These are phyloP conservation scores for Loris lydekkerianus DNA, from an alignment of 2,797 vertebrate genomes.

Conservation along the genomic window DNA sequence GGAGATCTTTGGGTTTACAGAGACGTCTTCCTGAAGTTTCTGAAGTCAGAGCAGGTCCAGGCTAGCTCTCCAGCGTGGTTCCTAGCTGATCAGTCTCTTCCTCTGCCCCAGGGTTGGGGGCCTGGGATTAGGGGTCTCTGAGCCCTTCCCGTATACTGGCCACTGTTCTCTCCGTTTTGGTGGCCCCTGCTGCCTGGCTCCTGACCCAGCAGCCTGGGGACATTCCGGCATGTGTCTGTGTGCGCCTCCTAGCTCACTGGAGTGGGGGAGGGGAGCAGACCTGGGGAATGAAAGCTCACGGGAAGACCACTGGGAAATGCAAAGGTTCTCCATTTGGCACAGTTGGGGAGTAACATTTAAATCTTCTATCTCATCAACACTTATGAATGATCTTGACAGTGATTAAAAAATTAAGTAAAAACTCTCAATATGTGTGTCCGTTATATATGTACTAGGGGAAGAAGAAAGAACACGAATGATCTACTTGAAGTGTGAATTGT, in stretches of 20 bases:
- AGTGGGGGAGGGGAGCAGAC: neutral
- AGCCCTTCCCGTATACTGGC: neutral
- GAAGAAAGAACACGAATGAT: neutral
- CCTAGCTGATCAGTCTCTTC: neutral
- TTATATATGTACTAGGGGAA: neutral
- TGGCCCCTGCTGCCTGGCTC: neutral
- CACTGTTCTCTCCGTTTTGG: neutral
- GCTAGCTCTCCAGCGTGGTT: fast-evolving
- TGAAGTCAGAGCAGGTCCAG: neutral
- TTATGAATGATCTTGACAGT: slow-evolving; percentile 48
- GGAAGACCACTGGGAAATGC: neutral
- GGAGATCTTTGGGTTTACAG: neutral
- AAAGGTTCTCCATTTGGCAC: neutral
- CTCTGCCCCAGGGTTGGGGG: neutral
- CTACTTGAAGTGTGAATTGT: neutral
- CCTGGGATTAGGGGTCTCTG: neutral
- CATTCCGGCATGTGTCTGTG: fast-evolving
- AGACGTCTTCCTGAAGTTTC: slow-evolving; percentile 10
- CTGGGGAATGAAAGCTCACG: neutral
- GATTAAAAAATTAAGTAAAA: slow-evolving; percentile 48
- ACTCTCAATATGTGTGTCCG: neutral
- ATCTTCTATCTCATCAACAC: slow-evolving; percentile 74
- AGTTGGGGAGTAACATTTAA: slow-evolving; percentile 53
- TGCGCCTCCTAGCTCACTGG: neutral
- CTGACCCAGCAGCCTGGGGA: neutral